Conservation (phyloP, 2,797 vertebrate species). For the Strix occidentalis region DNA sequence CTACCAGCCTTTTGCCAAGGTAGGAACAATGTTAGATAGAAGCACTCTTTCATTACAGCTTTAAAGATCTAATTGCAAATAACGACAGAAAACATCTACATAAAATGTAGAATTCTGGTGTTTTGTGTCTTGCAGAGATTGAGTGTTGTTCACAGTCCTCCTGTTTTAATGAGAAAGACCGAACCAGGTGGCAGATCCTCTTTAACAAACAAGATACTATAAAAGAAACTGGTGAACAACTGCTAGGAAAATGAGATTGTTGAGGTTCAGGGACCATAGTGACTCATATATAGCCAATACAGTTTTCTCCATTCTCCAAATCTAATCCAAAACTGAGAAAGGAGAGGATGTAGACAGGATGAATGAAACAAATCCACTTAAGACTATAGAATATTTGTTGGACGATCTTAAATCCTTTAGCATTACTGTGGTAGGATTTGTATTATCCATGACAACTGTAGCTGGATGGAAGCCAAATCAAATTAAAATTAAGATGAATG, state of each 20-base stretch:
- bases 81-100: not conserved
- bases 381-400: not conserved
- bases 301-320: not conserved
- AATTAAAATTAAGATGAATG: conserved; percentile 20
- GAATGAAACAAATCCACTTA: conserved; percentile 45
- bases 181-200: not conserved
- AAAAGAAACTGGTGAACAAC: not conserved
- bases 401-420: not conserved
- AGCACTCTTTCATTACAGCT: not conserved
- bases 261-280: not conserved
- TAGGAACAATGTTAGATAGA: not conserved
- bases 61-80: not conserved
- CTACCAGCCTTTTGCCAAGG: not conserved
- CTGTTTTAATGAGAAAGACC: not conserved
- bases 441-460: conserved; percentile 7
- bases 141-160: not conserved
- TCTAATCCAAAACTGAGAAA: not conserved
- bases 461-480: conserved; percentile 23
- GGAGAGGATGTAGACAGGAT: not conserved
- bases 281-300: not conserved
- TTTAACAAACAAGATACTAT: not conserved
- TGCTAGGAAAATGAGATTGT: not conserved
- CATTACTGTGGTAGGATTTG: not conserved
- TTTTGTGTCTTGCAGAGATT: not conserved
- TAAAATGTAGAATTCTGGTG: not conserved